A percentile compares a stretch with the other conserved stretches of the same genome.
Evolutionary conservation across 2,797 vertebrate species (phyloP).

Genomic region (Micromesistius poutassou): DNA sequence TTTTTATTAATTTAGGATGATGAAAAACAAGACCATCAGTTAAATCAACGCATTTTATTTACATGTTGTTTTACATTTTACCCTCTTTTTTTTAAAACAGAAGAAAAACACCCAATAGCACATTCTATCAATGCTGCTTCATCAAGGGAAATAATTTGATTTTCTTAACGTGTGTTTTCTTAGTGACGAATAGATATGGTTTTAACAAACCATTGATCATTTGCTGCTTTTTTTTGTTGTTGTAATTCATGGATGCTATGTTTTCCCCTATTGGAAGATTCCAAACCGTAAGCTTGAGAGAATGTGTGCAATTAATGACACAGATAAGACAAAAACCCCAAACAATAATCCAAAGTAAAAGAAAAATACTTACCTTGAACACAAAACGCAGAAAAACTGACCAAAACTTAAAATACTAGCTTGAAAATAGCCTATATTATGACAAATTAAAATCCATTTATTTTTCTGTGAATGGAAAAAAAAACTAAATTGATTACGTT

Average conservation of each 20-base stretch:
- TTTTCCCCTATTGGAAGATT: constrained; percentile 1
- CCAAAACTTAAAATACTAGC: constrained; percentile 20
- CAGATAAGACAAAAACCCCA: background rate
- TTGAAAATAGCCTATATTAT: background rate
- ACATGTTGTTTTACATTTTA: constrained; percentile 57
- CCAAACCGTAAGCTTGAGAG: background rate
- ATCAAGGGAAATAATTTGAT: constrained; percentile 28
- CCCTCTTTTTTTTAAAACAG: constrained; percentile 53
- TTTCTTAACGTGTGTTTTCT: constrained; percentile 11
- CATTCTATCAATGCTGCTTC: constrained; percentile 43
- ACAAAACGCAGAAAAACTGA: constrained; percentile 55
- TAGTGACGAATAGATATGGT: background rate
- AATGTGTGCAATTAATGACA: constrained; percentile 5
- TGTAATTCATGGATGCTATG: background rate
- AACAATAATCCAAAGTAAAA: constrained; percentile 38
- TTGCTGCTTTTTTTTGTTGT: background rate
- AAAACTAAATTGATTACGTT: background rate
- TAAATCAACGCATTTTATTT: constrained; percentile 73
- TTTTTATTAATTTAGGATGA: background rate
- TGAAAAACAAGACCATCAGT: background rate
- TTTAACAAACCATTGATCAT: background rate
- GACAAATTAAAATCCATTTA: constrained; percentile 3
- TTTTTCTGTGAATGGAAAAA: background rate
- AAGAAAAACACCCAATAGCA: constrained; percentile 50
- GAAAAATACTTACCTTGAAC: constrained; percentile 79